Evolutionary conservation across 2,888 invertebrate genomes (phyloP).

Genomic region (Piscicola geometra): DNA sequence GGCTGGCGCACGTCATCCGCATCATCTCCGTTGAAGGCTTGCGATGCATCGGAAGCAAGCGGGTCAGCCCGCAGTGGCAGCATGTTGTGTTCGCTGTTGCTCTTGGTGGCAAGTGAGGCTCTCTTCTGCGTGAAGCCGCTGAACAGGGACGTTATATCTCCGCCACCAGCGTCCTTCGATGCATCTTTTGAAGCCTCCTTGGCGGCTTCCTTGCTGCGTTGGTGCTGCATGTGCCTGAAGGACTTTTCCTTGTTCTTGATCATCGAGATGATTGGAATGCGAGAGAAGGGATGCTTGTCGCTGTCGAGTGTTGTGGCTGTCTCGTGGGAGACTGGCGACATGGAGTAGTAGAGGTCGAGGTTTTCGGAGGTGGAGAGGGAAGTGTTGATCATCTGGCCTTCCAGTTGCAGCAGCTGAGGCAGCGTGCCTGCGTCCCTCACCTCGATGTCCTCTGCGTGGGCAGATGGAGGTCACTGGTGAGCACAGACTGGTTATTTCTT

Average conservation of each 20-base stretch:
- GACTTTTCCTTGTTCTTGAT: conserved; percentile 23
- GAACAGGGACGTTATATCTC: background rate
- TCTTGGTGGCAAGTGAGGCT: background rate
- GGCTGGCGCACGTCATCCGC: background rate
- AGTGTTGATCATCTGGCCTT: background rate
- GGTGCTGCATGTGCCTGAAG: background rate
- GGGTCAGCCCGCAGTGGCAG: background rate
- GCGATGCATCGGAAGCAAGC: background rate
- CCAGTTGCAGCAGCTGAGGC: background rate
- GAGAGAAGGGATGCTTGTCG: conserved; percentile 14
- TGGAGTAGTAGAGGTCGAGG: background rate
- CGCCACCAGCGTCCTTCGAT: conserved; percentile 67
- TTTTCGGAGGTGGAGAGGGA: background rate
- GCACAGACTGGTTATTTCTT: no score
- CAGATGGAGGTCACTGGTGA: background rate
- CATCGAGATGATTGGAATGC: conserved; percentile 25
- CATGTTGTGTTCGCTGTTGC: conserved; percentile 12
- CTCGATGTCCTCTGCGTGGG: conserved; percentile 33
- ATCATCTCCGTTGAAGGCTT: background rate
- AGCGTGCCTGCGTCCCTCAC: conserved; percentile 8
- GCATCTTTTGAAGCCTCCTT: conserved; percentile 85
- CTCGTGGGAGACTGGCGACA: background rate
- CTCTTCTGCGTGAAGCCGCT: background rate
- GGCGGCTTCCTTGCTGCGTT: background rate
- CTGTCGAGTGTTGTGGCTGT: background rate